These are phyloP conservation scores for Rugalucina vietnamica DNA, from an alignment of 2,888 invertebrate genomes.

Conservation along the genomic window DNA sequence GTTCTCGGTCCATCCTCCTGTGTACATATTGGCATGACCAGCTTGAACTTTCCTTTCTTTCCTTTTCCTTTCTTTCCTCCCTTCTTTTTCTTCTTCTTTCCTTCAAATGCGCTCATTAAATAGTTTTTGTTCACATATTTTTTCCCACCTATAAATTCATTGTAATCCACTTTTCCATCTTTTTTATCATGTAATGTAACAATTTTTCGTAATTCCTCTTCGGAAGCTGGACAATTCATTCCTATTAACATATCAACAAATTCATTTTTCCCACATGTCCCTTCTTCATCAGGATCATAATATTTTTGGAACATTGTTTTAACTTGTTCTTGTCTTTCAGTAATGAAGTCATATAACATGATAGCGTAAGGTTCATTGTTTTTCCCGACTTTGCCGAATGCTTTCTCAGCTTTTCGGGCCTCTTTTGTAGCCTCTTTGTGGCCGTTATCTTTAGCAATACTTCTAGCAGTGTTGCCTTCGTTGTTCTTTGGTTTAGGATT, in stretches of 20 bases:
- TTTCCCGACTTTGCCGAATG: conserved; percentile 82
- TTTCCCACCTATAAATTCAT: conserved; percentile 82
- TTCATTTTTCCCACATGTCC: conserved; percentile 76
- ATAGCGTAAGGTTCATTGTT: conserved; percentile 82
- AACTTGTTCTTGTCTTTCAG: conserved; percentile 72
- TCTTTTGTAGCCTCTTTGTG: conserved; percentile 83
- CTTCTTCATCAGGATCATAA: conserved; percentile 79
- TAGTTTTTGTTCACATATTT: conserved; percentile 84
- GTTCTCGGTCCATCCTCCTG: conserved; percentile 80
- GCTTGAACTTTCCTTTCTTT: conserved; percentile 83
- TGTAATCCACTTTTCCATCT: conserved; percentile 81
- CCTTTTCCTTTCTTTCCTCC: conserved; percentile 77
- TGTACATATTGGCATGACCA: conserved; percentile 83
- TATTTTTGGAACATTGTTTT: conserved; percentile 77
- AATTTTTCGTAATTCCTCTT: conserved; percentile 79
- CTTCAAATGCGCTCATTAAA: conserved; percentile 82
- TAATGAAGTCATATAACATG: conserved; percentile 81
- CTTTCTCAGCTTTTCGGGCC: conserved; percentile 83
- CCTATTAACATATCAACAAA: conserved; percentile 78
- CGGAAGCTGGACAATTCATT: conserved; percentile 78
- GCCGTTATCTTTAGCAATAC: conserved; percentile 82
- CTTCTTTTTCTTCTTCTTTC: conserved; percentile 83
- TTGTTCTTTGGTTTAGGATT: conserved; percentile 84
- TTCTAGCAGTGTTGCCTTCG: conserved; percentile 80
- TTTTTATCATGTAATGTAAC: conserved; percentile 76